These are phyloP conservation scores for Sebastes elongatus DNA, from an alignment of 2,797 vertebrate genomes.

Conservation along the genomic window DNA sequence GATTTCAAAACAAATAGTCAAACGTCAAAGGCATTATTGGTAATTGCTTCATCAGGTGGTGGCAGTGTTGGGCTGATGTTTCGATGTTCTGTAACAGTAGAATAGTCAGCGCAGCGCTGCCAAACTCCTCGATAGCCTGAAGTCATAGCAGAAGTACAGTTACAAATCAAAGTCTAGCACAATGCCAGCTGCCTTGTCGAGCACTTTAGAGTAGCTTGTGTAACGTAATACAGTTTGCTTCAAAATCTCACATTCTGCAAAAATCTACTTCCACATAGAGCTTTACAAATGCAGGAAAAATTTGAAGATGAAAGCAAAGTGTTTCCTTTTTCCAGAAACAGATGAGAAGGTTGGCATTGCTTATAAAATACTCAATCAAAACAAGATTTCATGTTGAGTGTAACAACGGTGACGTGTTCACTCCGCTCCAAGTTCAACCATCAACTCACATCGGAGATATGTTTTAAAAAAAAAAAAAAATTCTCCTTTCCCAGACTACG, in stretches of 20 bases:
- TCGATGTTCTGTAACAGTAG: constrained; percentile 1
- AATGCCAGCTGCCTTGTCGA: constrained; percentile 29
- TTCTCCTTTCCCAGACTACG: not conserved
- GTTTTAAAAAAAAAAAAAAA: not conserved
- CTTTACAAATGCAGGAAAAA: not conserved
- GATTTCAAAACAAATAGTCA: constrained; percentile 88
- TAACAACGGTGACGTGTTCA: not conserved
- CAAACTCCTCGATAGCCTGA: constrained; percentile 22
- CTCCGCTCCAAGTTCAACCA: not conserved
- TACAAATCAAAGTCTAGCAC: constrained; percentile 10
- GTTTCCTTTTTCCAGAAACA: constrained; percentile 38
- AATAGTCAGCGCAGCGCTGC: not conserved
- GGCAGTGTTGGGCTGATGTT: not conserved
- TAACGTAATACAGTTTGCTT: constrained; percentile 32
- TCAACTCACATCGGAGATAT: not conserved
- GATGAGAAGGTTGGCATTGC: constrained; percentile 30
- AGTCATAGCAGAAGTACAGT: constrained; percentile 10
- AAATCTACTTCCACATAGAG: constrained; percentile 3
- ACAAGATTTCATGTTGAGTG: constrained; percentile 16
- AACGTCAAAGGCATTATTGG: constrained; percentile 87
- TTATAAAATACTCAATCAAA: constrained; percentile 16
- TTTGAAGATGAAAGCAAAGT: constrained; percentile 34
- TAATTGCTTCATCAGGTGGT: constrained; percentile 88
- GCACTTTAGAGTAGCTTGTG: constrained; percentile 15
- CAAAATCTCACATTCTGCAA: constrained; percentile 13